Evolutionary conservation across 2,797 vertebrate genomes (phyloP).

Genomic region (Melanotaenia pygmaea): DNA sequence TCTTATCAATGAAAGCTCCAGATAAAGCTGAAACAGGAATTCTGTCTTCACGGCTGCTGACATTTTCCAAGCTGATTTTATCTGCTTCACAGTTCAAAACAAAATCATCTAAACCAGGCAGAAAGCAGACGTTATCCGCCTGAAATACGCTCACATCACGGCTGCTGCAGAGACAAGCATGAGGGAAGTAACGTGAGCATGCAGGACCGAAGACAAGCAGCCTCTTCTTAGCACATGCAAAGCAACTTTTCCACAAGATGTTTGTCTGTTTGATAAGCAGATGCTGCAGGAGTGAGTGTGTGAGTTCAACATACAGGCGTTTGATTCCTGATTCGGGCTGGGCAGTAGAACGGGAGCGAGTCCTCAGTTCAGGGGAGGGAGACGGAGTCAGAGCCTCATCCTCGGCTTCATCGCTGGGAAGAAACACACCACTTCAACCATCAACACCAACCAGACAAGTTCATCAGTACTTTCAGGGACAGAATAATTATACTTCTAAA

Average conservation of each 20-base stretch:
- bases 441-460: no score
- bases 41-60: no score
- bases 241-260: background rate
- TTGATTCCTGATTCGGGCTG: conserved; percentile 97
- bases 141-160: background rate
- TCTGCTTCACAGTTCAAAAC: no score
- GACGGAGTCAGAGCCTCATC: conserved; percentile 86
- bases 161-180: background rate
- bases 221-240: conserved; percentile 21
- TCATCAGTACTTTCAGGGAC: no score
- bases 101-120: background rate
- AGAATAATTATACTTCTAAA: no score
- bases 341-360: conserved; percentile 80
- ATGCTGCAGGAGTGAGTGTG: background rate
- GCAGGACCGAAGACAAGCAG: background rate
- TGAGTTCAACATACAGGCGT: conserved; percentile 88
- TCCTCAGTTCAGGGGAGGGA: conserved; percentile 77
- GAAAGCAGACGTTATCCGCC: background rate
- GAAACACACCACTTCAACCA: background rate
- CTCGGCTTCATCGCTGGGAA: conserved; percentile 90
- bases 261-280: conserved; percentile 3
- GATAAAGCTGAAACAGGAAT: background rate
- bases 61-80: background rate
- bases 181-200: background rate
- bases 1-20: background rate